Evolutionary conservation across 1,140 invertebrate species (phyloP), one percentile per base, ranked within the genome.

Genomic region (Trachymyrmex septentrionalis): DNA sequence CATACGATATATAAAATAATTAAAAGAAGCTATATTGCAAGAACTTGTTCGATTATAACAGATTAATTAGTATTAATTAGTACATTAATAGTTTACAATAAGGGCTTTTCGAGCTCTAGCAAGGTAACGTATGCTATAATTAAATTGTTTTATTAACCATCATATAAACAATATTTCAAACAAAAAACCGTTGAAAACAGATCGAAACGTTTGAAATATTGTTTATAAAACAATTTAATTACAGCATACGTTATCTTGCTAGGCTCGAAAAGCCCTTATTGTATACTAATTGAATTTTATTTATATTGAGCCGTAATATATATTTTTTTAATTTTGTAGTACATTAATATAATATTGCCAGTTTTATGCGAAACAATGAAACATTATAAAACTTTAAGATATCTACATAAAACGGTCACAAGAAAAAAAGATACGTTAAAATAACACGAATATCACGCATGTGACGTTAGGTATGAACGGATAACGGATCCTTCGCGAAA

Each of bases 401-500:
- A 44, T 44, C 38, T 44, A n/a, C 3, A 2, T 21, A 38, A 57
- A 24, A 9, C 9, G 5, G 21, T 16, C 12, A 12, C 0, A 69
- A 21, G n/a, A 55, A 55, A 21, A 55, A 5, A 12, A 24, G 16
- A 34, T 4, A 38, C 1, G 9, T 77, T 24, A 7, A 69, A 80
- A 24, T 55, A 69, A 2, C 3, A 6, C 30, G 30, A 81, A 38
- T 38, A 16, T 80, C 38, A 48, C 1, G 7, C 55, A 44, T 12
- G 24, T 30, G 76, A 66, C 27, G 2, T 34, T 34, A 66, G 27
- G 9, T 14, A 19, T 10, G 34, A 21, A 66, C 16, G 34, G 24
- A 59, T 59, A 73, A 61, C 55, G 24, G 38, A 21, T 75, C 38
- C 9, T 73, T 73, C 38, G n/a, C 16, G 34, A 61, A 55, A 82